Evolutionary conservation across 23 tunicate genomes (phyloP).

Genomic region (Ascidia mentula): DNA sequence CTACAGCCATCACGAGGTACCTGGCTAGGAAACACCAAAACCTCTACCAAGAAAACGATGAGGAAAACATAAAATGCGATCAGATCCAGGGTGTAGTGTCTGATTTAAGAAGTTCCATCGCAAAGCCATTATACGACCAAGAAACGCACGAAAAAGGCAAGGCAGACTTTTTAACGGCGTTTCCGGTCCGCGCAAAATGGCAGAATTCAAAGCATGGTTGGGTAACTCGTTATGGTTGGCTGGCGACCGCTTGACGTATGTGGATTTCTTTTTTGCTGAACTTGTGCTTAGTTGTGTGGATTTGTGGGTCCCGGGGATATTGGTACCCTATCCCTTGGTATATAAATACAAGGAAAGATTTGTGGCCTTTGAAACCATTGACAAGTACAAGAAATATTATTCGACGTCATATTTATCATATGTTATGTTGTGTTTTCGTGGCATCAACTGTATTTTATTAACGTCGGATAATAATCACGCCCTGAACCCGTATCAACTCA

Average conservation of each 20-base stretch:
- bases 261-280: slow-evolving; percentile 39
- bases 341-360: slow-evolving; percentile 17
- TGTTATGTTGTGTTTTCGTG: too few species aligned
- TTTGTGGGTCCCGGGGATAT: slow-evolving; percentile 14
- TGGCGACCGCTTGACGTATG: slow-evolving; percentile 22
- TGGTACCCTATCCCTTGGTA: background rate
- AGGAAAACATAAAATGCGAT: slow-evolving; percentile 22
- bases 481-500: too few species aligned
- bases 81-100: slow-evolving; percentile 22
- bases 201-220: slow-evolving; percentile 10
- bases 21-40: slow-evolving; percentile 26
- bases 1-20: slow-evolving; percentile 46
- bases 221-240: slow-evolving; percentile 20
- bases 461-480: too few species aligned
- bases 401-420: too few species aligned
- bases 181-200: slow-evolving; percentile 30
- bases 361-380: slow-evolving; percentile 1
- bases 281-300: slow-evolving; percentile 22
- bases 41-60: slow-evolving; percentile 17
- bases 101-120: slow-evolving; percentile 24
- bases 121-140: slow-evolving; percentile 10
- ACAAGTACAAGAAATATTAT: slow-evolving; percentile 19
- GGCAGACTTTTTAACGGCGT: background rate
- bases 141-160: slow-evolving; percentile 8
- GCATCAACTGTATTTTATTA: too few species aligned